Evolutionary conservation across 2,797 vertebrate species (phyloP), one percentile per base, ranked within the genome.

Genomic region (Malurus leucopterus): DNA sequence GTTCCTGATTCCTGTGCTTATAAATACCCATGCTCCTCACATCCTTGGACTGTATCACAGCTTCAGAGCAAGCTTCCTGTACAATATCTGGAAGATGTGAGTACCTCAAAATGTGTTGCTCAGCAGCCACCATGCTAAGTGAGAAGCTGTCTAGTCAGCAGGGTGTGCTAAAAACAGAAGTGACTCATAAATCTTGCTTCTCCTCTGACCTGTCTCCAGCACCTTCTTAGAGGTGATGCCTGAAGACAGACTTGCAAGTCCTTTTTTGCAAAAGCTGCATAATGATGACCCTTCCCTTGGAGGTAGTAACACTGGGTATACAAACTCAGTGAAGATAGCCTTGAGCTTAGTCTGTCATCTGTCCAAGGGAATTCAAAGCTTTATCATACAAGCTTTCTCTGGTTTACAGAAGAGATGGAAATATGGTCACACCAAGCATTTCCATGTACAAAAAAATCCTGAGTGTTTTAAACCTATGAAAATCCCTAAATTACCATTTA

Each of bases 91-190:
- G 40, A 62, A 78, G 49, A 63, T 40, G 30, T 6, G 24, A 49
- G 30, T 70, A 24, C 38, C 30, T 81, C 67, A 65, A 11, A 89
- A 69, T 30, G 29, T 32, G 53, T 49, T 84, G 55, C 79, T 86
- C 63, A 84, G 63, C 83, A 85, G 72, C 36, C 67, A 47, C 51
- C 85, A 30, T 64, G 69, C 70, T 87, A 91, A 80, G 73, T 38
- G 65, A 86, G 67, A 87, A 92, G 70, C 70, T 89, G 67, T 86
- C 53, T 84, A 11, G 65, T 93, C 83, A 86, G 70, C 55, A 81
- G 70, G 44, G 24, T 75, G 5, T 67, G 53, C 65, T 78, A 63
- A 88, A 90, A 89, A 2, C 44, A 47, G 70, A 53, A 86, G 26
- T 88, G 64, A 75, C 47, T 92, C 70, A 86, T 73, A 89, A 91